Evolutionary conservation across 2,888 invertebrate genomes (phyloP), one percentile per base, ranked within the genome.

Genomic region (Orthosia cruda): DNA sequence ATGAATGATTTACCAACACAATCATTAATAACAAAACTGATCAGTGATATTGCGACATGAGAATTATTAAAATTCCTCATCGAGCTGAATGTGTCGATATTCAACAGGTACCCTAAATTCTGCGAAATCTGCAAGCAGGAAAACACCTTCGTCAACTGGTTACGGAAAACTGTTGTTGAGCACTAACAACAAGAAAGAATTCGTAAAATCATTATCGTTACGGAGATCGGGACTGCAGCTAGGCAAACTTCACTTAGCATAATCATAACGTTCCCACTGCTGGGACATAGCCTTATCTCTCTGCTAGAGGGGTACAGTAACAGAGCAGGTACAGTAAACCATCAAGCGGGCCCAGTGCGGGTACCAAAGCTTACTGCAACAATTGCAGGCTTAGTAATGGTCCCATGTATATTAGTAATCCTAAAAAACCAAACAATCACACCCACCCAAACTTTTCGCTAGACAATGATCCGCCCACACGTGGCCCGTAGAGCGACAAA

Each of bases 381-480:
- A 20, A 45, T 15, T 16, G 9, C 12, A 23, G n/a, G 5, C 1
- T 54, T 47, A 5, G 12, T n/a, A 12, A 26, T 20, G 2, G 2
- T 49, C 11, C 13, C 20, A 20, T 61, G 9, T 13, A 45, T 45
- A 7, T 3, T 3, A 40, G 9, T 3, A 61, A 61, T n/a, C 15
- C n/a, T 7, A 59, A 74, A 74, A 74, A 74, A 71, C 15, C 7
- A 2, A 49, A 45, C 61, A 76, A 61, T 68, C 20, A 45, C 49
- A 50, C 32, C 54, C 50, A 64, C 50, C 23, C 13, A 71, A 76
- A 69, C n/a, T 20, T 58, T 61, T 54, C 20, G 20, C 58, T 55
- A 73, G 67, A 82, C 74, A 74, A 71, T 61, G 18, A 32, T 55
- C 62, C 55, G n/a, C 83, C 83, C 62, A 83, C 79, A 63, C 71